A percentile compares a stretch with the other conserved stretches of the same genome.
Evolutionary conservation across 2,797 vertebrate species (phyloP).

Genomic region (Amazona ochrocephala): DNA sequence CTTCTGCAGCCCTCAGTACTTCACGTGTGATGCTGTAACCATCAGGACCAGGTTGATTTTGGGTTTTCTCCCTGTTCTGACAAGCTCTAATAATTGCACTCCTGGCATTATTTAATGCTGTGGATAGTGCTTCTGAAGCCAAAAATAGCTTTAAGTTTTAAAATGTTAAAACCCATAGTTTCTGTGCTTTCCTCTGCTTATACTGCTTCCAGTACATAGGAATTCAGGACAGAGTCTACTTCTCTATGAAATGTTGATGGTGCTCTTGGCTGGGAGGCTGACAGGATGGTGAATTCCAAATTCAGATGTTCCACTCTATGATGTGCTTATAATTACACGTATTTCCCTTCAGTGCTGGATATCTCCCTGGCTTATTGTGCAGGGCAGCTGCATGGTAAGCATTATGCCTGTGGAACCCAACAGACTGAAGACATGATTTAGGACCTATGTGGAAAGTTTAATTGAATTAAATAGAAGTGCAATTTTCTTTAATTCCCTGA

Average conservation of each 20-base stretch:
- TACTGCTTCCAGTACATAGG: neutral
- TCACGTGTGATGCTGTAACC: neutral
- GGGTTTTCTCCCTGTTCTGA: neutral
- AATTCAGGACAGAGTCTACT: slow-evolving; percentile 12
- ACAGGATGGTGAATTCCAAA: slow-evolving; percentile 54
- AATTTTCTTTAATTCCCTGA: neutral
- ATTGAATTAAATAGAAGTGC: slow-evolving; percentile 27
- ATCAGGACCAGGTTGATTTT: neutral
- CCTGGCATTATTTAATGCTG: neutral
- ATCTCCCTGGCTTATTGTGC: slow-evolving; percentile 18
- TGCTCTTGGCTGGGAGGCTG: slow-evolving; percentile 52
- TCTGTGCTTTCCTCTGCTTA: neutral
- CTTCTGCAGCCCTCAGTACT: neutral
- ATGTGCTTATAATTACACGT: slow-evolving; percentile 71
- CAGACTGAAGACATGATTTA: slow-evolving; percentile 49
- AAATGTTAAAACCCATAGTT: rapidly evolving
- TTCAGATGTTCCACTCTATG: slow-evolving; percentile 51
- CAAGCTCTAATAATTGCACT: neutral
- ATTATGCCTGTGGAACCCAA: slow-evolving; percentile 39
- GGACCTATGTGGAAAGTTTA: slow-evolving; percentile 40
- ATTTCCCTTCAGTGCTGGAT: slow-evolving; percentile 50
- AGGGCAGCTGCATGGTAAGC: slow-evolving; percentile 2
- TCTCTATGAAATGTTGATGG: slow-evolving; percentile 48
- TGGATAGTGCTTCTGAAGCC: neutral
- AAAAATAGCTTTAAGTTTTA: neutral